Evolutionary conservation across 2,888 invertebrate species (phyloP).

Genomic region (Rhabditoides inermis): DNA sequence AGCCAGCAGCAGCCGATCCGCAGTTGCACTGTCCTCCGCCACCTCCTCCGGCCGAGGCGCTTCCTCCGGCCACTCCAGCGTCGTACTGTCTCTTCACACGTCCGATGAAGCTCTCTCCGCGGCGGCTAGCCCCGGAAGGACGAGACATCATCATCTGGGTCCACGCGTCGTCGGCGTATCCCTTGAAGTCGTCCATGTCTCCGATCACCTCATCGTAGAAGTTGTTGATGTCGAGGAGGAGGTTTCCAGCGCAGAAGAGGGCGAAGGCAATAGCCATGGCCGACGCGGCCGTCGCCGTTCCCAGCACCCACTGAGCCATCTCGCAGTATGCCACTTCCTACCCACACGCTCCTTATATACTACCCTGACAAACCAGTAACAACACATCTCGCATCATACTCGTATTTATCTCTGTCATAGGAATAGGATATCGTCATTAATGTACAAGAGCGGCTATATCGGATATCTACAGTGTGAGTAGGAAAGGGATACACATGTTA

Average conservation of each 20-base stretch:
- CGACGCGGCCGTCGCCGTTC: slow-evolving; percentile 13
- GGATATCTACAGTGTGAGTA: too few species aligned
- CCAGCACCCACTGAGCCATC: slow-evolving; percentile 15
- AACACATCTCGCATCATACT: too few species aligned
- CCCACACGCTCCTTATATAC: slow-evolving; percentile 51
- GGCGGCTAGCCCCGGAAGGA: slow-evolving; percentile 14
- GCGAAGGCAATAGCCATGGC: slow-evolving; percentile 17
- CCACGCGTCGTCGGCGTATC: slow-evolving; percentile 24
- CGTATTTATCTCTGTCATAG: too few species aligned
- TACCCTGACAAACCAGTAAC: too few species aligned
- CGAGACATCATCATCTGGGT: slow-evolving; percentile 15
- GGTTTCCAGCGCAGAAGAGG: slow-evolving; percentile 13
- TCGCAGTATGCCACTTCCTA: slow-evolving; percentile 15
- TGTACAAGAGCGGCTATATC: too few species aligned
- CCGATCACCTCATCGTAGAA: slow-evolving; percentile 22
- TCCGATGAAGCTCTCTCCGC: slow-evolving; percentile 5
- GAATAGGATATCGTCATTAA: too few species aligned
- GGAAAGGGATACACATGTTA: too few species aligned
- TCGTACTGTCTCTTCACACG: slow-evolving; percentile 6
- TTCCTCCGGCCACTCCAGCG: slow-evolving; percentile 5
- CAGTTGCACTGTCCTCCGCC: slow-evolving; percentile 14
- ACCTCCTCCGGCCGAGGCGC: slow-evolving; percentile 6
- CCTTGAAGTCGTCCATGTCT: slow-evolving; percentile 20
- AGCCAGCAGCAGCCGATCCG: slow-evolving; percentile 19
- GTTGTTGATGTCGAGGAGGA: slow-evolving; percentile 24